Evolutionary conservation across 2,888 invertebrate genomes (phyloP).

Genomic region (Formica aserva): DNA sequence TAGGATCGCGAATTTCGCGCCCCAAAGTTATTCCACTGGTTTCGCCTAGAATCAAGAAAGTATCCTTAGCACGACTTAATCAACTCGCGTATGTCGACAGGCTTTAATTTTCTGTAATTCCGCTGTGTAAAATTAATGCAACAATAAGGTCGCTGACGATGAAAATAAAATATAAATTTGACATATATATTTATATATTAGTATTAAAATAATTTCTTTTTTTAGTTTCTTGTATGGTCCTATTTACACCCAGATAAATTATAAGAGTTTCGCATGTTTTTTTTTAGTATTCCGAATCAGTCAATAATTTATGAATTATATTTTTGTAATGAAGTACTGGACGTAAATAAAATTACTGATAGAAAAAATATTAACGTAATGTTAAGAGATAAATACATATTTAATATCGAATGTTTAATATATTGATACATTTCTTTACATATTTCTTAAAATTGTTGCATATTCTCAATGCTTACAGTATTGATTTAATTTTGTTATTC

Average conservation of each 20-base stretch:
- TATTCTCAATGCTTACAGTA: neutral
- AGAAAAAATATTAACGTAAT: neutral
- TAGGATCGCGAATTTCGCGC: constrained; percentile 28
- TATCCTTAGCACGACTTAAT: constrained; percentile 38
- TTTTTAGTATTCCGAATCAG: neutral
- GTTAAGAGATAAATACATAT: neutral
- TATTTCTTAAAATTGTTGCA: neutral
- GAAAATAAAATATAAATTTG: neutral
- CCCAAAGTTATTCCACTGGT: constrained; percentile 12
- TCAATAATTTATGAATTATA: neutral
- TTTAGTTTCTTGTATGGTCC: neutral
- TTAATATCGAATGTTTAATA: neutral
- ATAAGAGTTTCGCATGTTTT: neutral
- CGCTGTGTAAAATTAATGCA: neutral
- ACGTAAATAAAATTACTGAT: neutral
- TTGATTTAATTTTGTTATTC: neutral
- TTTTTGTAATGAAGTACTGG: neutral
- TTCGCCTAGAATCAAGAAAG: constrained; percentile 34
- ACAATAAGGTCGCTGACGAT: neutral
- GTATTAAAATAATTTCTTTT: neutral
- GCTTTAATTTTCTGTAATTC: neutral
- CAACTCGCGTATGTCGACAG: constrained; percentile 10
- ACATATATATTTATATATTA: neutral
- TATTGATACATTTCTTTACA: neutral
- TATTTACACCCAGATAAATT: neutral